phyloP scores from a whole-genome alignment of 1,140 invertebrate species.

The Scaptomyza pallida region DNA sequence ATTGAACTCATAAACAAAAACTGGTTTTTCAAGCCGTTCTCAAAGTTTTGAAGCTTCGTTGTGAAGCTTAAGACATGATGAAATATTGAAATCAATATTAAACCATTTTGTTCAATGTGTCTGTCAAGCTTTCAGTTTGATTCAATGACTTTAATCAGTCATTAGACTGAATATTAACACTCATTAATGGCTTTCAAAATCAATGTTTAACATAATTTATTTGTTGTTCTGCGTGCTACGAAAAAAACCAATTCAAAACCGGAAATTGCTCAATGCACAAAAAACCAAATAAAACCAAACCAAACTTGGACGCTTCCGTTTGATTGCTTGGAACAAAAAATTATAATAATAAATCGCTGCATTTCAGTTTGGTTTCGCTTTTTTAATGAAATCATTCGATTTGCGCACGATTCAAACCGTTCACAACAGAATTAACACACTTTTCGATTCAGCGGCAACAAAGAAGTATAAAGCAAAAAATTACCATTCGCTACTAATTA shows the following conservation, averaged over 20 bases:
- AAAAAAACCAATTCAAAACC: slow-evolving; percentile 43
- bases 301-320: slow-evolving; percentile 69
- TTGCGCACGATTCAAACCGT: slow-evolving; percentile 37
- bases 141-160: slow-evolving; percentile 11
- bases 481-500: slow-evolving; percentile 55
- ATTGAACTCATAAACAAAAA: slow-evolving; percentile 1
- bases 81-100: neutral
- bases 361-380: slow-evolving; percentile 17
- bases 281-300: slow-evolving; percentile 46
- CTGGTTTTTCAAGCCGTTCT: slow-evolving; percentile 29
- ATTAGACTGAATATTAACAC: slow-evolving; percentile 38
- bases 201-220: slow-evolving; percentile 14
- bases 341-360: slow-evolving; percentile 34
- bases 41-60: slow-evolving; percentile 3
- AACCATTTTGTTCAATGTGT: neutral
- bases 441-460: slow-evolving; percentile 2
- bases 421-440: slow-evolving; percentile 43
- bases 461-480: slow-evolving; percentile 25
- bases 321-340: slow-evolving; percentile 49
- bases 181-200: slow-evolving; percentile 24
- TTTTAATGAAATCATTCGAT: slow-evolving; percentile 60
- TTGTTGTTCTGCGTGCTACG: neutral
- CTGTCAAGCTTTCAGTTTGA: neutral
- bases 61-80: neutral
- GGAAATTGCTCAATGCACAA: slow-evolving; percentile 68